phyloP scores from a whole-genome alignment of 2,888 invertebrate genomes.

The Microplitis deprimator region DNA sequence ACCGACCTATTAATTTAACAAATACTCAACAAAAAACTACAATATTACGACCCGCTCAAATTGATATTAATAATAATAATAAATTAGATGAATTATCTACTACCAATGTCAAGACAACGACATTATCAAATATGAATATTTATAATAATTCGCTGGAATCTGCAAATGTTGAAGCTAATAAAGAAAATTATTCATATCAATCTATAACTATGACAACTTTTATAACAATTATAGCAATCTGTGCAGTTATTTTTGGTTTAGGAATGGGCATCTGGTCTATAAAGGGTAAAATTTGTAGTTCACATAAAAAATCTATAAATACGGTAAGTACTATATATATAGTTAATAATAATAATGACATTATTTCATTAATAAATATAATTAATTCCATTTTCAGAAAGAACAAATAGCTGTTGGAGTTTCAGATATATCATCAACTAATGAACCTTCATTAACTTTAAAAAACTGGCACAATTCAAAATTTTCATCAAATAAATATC shows the following conservation, averaged over 20 bases:
- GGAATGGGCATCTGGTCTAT: conserved; percentile 80
- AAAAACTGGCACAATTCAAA: conserved; percentile 87
- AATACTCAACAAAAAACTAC: conserved; percentile 59
- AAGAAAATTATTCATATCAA: conserved; percentile 58
- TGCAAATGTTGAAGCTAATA: conserved; percentile 13
- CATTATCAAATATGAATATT: neutral
- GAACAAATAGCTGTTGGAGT: conserved; percentile 78
- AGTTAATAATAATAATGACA: neutral
- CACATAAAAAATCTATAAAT: conserved; percentile 78
- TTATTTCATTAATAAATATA: neutral
- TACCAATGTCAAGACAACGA: neutral
- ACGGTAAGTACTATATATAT: conserved; percentile 74
- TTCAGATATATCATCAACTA: conserved; percentile 64
- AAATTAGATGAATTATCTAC: neutral
- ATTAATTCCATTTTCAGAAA: conserved; percentile 73
- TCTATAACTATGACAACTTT: conserved; percentile 77
- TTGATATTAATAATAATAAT: conserved; percentile 18
- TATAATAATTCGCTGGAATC: neutral
- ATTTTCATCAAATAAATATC: conserved; percentile 87
- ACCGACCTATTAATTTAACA: conserved; percentile 41
- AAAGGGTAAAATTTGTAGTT: conserved; percentile 79
- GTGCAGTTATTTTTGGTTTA: conserved; percentile 79
- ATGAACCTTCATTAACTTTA: conserved; percentile 79
- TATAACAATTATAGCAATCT: conserved; percentile 81
- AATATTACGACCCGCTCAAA: conserved; percentile 55